phyloP scores from a whole-genome alignment of 2,113 vertebrate genomes.

The Perca schrenkii region DNA sequence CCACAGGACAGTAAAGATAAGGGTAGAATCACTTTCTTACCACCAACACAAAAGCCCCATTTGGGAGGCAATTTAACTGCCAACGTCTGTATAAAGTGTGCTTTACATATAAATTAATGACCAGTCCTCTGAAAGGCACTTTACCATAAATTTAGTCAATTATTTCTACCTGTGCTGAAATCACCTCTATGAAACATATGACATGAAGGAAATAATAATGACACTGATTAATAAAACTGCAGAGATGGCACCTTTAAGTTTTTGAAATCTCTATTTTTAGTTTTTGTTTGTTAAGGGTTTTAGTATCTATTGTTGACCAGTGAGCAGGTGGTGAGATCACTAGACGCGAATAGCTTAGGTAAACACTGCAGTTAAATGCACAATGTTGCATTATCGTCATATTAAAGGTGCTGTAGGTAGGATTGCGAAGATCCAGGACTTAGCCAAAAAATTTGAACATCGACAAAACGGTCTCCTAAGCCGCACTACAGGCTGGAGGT shows the following conservation, averaged over 20 bases:
- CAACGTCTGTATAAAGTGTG: not conserved
- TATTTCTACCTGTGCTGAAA: not conserved
- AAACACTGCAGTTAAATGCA: not conserved
- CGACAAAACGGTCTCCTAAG: no score
- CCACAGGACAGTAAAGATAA: slow-evolving; percentile 10
- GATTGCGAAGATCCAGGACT: no score
- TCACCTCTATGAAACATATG: not conserved
- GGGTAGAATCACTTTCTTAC: not conserved
- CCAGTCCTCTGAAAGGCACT: not conserved
- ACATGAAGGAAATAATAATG: not conserved
- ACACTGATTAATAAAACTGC: slow-evolving; percentile 7
- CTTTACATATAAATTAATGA: not conserved
- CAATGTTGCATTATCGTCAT: not conserved
- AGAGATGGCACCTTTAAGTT: not conserved
- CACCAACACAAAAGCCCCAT: not conserved
- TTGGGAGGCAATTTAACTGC: slow-evolving; percentile 1
- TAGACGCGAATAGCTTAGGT: no score
- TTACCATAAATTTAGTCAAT: not conserved
- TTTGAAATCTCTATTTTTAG: not conserved
- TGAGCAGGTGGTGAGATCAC: not conserved
- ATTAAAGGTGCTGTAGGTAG: not conserved
- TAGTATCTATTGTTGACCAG: not conserved
- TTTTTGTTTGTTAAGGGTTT: not conserved
- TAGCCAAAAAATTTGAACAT: no score
- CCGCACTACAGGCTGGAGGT: no score